Conservation (phyloP, 2,888 invertebrate genomes). For the Dorcus parallelipipedus region DNA sequence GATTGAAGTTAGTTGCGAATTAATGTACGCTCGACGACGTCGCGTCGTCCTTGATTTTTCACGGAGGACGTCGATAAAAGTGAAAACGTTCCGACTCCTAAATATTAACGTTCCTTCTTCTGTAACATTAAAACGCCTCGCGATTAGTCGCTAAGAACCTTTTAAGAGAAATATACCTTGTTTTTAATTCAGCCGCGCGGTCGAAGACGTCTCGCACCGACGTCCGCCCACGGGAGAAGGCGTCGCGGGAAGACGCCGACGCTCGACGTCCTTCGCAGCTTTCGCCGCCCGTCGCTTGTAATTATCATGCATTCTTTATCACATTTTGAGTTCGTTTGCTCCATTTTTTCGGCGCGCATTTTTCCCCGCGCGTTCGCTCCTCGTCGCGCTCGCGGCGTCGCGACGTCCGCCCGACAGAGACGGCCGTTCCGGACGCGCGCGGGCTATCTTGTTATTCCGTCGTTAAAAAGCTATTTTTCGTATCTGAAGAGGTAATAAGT, state of each 20-base stretch:
- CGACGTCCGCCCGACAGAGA: not conserved
- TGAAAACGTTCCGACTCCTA: no score
- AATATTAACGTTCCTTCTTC: no score
- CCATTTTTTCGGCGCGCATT: slow-evolving; percentile 24
- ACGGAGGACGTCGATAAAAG: no score
- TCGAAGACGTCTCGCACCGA: slow-evolving; percentile 19
- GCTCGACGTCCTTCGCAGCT: slow-evolving; percentile 2
- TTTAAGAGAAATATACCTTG: slow-evolving; percentile 39
- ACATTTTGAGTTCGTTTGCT: slow-evolving; percentile 35
- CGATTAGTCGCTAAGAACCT: slow-evolving; percentile 30
- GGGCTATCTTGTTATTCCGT: slow-evolving; percentile 18
- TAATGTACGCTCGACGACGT: no score
- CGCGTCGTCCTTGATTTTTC: no score
- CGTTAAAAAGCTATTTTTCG: slow-evolving; percentile 25
- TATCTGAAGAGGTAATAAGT: slow-evolving; percentile 12
- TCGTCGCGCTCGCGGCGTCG: not conserved
- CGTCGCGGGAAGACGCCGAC: not conserved
- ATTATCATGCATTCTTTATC: slow-evolving; percentile 47
- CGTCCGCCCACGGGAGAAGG: slow-evolving; percentile 11
- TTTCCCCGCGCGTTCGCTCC: not conserved
- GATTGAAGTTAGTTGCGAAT: no score
- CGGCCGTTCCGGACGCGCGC: not conserved
- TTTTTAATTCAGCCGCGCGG: slow-evolving; percentile 41
- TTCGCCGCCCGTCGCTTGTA: slow-evolving; percentile 25
- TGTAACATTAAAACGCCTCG: not conserved